Evolutionary conservation across 2,888 invertebrate genomes (phyloP).

Genomic region (Hydrotaea cyrtoneurina): DNA sequence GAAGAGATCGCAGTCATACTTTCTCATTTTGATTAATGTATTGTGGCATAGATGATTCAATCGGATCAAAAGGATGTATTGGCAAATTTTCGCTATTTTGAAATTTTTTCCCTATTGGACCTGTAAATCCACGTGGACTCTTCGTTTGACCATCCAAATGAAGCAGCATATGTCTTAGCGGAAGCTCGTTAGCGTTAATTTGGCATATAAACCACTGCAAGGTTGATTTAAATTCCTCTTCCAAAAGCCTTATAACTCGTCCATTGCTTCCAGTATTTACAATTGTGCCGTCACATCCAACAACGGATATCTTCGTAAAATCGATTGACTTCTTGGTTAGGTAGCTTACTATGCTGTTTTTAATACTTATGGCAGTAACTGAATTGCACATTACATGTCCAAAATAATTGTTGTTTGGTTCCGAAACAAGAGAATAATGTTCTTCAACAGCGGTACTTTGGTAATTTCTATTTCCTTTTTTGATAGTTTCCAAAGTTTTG

Average conservation of each 20-base stretch:
- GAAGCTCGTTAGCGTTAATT: neutral
- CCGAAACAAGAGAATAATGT: slow-evolving; percentile 1
- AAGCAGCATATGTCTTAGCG: neutral
- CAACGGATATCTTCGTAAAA: neutral
- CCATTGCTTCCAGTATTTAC: neutral
- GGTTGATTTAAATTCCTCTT: neutral
- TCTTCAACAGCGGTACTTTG: neutral
- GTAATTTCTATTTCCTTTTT: neutral
- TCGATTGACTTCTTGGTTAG: neutral
- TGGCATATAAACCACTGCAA: slow-evolving; percentile 1
- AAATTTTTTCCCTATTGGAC: neutral
- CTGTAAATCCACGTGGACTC: neutral
- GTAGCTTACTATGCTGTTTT: slow-evolving; percentile 9
- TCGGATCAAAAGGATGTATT: neutral
- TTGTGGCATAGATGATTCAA: neutral
- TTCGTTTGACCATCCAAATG: neutral
- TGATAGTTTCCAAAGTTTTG: neutral
- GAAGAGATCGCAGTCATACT: neutral
- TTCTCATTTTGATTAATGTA: neutral
- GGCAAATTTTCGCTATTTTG: neutral
- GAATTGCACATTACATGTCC: slow-evolving; percentile 8
- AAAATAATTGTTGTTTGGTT: neutral
- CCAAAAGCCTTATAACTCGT: neutral
- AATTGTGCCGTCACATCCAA: neutral
- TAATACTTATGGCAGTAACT: neutral